phyloP scores from a whole-genome alignment of 2,888 invertebrate genomes.

The Hedya salicella region DNA sequence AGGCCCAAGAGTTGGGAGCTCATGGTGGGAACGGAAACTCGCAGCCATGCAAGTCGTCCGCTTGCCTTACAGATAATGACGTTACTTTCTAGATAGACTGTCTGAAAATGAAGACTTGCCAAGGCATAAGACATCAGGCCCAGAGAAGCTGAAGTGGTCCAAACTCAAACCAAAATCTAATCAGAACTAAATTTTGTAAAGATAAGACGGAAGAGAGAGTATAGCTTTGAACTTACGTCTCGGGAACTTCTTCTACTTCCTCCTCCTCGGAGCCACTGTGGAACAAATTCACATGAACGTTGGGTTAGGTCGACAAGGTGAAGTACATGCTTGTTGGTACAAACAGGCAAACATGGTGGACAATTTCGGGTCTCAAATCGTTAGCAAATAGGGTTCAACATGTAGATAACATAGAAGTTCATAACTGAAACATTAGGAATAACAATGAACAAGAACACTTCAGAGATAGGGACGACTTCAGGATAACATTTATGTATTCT shows the following conservation, averaged over 20 bases:
- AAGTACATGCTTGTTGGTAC: slow-evolving; percentile 23
- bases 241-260: slow-evolving; percentile 90
- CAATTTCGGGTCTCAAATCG: slow-evolving; percentile 3
- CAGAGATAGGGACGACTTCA: not conserved
- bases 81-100: slow-evolving; percentile 53
- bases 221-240: slow-evolving; percentile 86
- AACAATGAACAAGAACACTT: slow-evolving; percentile 16
- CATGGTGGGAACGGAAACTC: slow-evolving; percentile 62
- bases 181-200: slow-evolving; percentile 57
- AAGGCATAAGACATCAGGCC: slow-evolving; percentile 76
- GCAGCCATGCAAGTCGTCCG: slow-evolving; percentile 68
- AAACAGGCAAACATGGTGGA: not conserved
- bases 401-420: not conserved
- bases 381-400: slow-evolving; percentile 14
- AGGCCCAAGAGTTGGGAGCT: slow-evolving; percentile 67
- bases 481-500: slow-evolving; percentile 4
- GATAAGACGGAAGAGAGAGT: slow-evolving; percentile 47
- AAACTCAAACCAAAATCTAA: slow-evolving; percentile 73
- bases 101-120: slow-evolving; percentile 67
- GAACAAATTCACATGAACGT: slow-evolving; percentile 55
- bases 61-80: slow-evolving; percentile 42
- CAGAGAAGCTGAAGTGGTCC: slow-evolving; percentile 74
- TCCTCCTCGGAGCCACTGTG: slow-evolving; percentile 89
- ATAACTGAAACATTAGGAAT: slow-evolving; percentile 1
- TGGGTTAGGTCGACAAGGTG: slow-evolving; percentile 9